Percentiles rank a stretch among this genome's conserved stretches.
phyloP scores from a whole-genome alignment of 2,888 invertebrate genomes.

The Chloroclysta siterata region DNA sequence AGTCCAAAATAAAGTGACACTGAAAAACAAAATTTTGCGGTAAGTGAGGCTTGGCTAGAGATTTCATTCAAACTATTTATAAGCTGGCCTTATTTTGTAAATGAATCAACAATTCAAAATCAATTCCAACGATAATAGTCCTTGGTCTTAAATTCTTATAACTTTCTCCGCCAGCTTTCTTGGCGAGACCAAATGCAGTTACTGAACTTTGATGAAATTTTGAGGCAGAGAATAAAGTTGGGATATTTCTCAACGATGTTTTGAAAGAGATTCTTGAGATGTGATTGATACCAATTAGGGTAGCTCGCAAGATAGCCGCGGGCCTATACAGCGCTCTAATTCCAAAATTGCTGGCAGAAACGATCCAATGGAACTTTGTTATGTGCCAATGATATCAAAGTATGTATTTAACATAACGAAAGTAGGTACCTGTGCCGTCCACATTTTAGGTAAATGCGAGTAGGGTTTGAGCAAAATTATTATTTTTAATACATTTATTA shows the following conservation, averaged over 20 bases:
- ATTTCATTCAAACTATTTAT: not conserved
- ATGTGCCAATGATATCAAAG: too few relatives aligned
- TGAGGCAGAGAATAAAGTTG: slow-evolving; percentile 44
- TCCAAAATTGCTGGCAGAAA: not conserved
- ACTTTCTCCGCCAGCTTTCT: slow-evolving; percentile 4
- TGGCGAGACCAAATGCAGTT: slow-evolving; percentile 16
- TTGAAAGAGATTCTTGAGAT: slow-evolving; percentile 66
- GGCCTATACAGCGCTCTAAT: slow-evolving; percentile 37
- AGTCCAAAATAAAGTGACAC: too few relatives aligned
- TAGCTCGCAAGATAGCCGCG: slow-evolving; percentile 55
- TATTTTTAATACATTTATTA: too few relatives aligned
- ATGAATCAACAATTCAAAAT: not conserved
- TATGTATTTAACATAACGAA: too few relatives aligned
- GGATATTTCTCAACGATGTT: slow-evolving; percentile 58
- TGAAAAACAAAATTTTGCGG: too few relatives aligned
- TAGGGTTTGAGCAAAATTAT: too few relatives aligned
- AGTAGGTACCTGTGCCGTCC: too few relatives aligned
- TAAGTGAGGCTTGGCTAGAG: too few relatives aligned
- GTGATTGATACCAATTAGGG: slow-evolving; percentile 79
- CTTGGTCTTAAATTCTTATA: slow-evolving; percentile 4
- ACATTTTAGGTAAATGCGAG: too few relatives aligned
- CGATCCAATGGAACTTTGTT: not conserved
- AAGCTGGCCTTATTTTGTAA: not conserved
- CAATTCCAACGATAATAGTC: not conserved
- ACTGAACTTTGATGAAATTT: slow-evolving; percentile 19